Evolutionary conservation across 2,888 invertebrate genomes (phyloP), one percentile per base, ranked within the genome.

Genomic region (Lithophane socia): DNA sequence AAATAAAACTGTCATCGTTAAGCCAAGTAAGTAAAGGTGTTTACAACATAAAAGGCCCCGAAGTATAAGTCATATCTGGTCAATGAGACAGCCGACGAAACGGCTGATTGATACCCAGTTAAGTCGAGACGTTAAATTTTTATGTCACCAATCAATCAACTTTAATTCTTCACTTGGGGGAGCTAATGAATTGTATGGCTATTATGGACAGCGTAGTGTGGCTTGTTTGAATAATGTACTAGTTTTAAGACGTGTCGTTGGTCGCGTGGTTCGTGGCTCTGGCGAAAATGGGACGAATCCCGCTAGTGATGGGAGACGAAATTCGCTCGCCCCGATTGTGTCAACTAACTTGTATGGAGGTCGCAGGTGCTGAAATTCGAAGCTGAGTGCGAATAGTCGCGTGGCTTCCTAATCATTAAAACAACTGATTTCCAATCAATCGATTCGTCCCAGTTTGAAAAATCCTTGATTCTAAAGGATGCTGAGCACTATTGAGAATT

Each of bases 81-180:
- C 77, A 71, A 80, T 85, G 75, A 83, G 85, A 80, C 83, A 87
- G 75, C 72, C 79, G 88, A 87, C 78, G 86, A 88, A 85, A 83
- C 85, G 79, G n/a, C 76, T 95, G 95, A 95, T 95, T 94, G 94
- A 95, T 94, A 91, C 94, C 86, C 90, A 86, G 91, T 90, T 88
- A 86, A 91, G 91, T 86, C 86, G 90, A 87, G 92, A 92, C 94
- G 93, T 95, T 92, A 95, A 94, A 94, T 92, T 94, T 95, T 95
- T 94, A 95, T 94, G 93, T 93, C 93, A 92, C 92, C 92, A 92
- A 96, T 96, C 95, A 96, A 96, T 96, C 96, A 95, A 94, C 91
- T 93, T 94, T 93, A 95, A 94, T 94, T 94, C 92, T 87, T 88
- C 87, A 87, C 90, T 86, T 86, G 87, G 85, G 88, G 82, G 86